phyloP scores from a whole-genome alignment of 2,797 vertebrate species.

The Pipistrellus nathusii region DNA sequence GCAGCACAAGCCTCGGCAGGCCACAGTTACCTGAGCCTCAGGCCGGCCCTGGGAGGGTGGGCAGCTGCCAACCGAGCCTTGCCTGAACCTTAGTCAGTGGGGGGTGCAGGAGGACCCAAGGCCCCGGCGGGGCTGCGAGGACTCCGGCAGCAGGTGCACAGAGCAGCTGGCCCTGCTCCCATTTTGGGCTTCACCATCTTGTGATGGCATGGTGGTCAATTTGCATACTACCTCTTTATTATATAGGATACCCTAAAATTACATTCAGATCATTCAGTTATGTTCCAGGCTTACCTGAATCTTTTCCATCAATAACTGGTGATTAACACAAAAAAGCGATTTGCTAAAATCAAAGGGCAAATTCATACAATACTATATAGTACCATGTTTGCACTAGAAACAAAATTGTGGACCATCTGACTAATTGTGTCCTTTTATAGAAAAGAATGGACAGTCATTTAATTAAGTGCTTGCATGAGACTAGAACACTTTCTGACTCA shows the following conservation, averaged over 20 bases:
- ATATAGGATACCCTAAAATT: neutral
- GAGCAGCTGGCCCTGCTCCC: no score
- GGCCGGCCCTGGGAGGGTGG: no score
- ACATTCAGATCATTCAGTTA: neutral
- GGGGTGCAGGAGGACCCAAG: no score
- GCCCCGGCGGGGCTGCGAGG: no score
- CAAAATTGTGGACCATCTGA: neutral
- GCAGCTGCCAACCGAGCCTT: no score
- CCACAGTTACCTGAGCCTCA: no score
- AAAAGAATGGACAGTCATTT: neutral
- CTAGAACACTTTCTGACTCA: neutral
- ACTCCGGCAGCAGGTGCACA: no score
- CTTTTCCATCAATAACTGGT: slow-evolving; percentile 1
- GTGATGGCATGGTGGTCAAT: no score
- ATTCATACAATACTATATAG: neutral
- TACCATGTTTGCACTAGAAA: neutral
- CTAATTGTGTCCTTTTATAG: neutral
- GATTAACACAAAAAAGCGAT: slow-evolving; percentile 24
- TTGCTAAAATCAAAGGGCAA: neutral
- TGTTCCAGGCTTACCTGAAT: neutral
- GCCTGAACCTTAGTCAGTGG: no score
- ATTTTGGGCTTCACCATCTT: no score
- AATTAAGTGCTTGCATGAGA: neutral
- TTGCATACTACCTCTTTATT: no score
- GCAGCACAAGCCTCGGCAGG: no score